Evolutionary conservation across 30 jellyfish, hydroid and myxozoan species (phyloP).

Genomic region (Mastigias papua): DNA sequence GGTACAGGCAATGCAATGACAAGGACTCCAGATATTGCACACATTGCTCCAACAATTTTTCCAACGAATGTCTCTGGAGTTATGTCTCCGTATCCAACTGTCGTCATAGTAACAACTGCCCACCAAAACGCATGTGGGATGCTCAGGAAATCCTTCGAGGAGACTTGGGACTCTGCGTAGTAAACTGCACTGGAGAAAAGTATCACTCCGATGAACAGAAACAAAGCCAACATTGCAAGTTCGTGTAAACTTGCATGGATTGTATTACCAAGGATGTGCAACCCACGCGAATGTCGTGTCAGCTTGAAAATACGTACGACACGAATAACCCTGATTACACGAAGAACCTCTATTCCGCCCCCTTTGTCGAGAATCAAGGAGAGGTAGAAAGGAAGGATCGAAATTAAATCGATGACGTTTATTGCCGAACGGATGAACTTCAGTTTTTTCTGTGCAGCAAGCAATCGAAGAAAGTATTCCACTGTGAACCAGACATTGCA

Average conservation of each 20-base stretch:
- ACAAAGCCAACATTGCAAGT: constrained; percentile 91
- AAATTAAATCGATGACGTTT: constrained; percentile 87
- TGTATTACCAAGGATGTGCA: constrained; percentile 95
- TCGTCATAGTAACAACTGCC: constrained; percentile 99
- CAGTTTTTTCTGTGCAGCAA: constrained; percentile 81
- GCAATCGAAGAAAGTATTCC: constrained; percentile 84
- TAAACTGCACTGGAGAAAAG: constrained; percentile 97
- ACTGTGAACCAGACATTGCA: constrained; percentile 98
- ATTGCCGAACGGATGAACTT: constrained; percentile 76
- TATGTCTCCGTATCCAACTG: constrained; percentile 97
- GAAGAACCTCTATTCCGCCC: constrained; percentile 86
- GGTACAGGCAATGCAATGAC: constrained; percentile 99
- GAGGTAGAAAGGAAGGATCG: constrained; percentile 92
- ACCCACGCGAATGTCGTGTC: constrained; percentile 99
- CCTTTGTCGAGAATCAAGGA: constrained; percentile 77
- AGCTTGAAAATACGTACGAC: constrained; percentile 94
- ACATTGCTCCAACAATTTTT: constrained; percentile 94
- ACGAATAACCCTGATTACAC: constrained; percentile 95
- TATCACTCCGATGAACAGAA: constrained; percentile 90
- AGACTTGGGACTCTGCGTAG: constrained; percentile 91
- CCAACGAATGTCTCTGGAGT: constrained; percentile 91
- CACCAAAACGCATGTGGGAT: constrained; percentile 99
- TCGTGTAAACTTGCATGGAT: constrained; percentile 96
- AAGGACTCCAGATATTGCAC: constrained; percentile 98
- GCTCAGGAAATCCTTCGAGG: constrained; percentile 77